Base-by-base conservation (phyloP, 2,113 vertebrate species). In the Chloropsis hardwickii region DNA sequence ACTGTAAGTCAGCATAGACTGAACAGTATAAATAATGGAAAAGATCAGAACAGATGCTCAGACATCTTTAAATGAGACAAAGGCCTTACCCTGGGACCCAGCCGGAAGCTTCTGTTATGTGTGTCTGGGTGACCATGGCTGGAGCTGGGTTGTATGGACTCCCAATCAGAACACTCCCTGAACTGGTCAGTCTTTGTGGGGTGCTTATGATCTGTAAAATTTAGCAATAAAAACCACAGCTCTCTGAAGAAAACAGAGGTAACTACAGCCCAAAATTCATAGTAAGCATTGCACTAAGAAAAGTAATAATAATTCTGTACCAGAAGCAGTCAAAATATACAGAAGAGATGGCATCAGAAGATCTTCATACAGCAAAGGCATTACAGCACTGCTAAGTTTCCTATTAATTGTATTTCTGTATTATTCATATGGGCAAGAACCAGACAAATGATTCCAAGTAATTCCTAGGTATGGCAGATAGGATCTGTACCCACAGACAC, bases 121-220 rank as follows among this genome's bases (percentile, higher is more conserved):
- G 98, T 44, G 97, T 98, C 97, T 98, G 98, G 15, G 98, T 98
- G 81, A 99, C 98, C 98, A 99, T 99, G 7, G 98, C 24, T 71
- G 98, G 97, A n/a, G 98, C 97, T 82, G 98, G 95, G 70, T 97
- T 97, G 28, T 98, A 98, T 0, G 98, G 97, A 89, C 97, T 98
- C 95, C 98, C 98, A 67, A 98, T 97, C 90, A 99, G 98, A 97
- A 99, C 97, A 86, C 97, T 98, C 90, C 98, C 98, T 90, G 98
- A 96, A 95, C 86, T 98, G 86, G 95, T 92, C 92, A 98, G 97
- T 95, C 98, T 98, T 96, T 98, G 98, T 19, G 98, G 97, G 92
- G 98, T 98, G 97, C 98, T 98, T 98, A 99, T 98, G 95, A 99
- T 98, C 98, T 99, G 79, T 27, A 74, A 94, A 71, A 90, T 76